A percentile compares a stretch with the other conserved stretches of the same genome.
These are phyloP conservation scores for Brienomyrus brachyistius DNA, from an alignment of 2,113 vertebrate genomes.

Conservation along the genomic window DNA sequence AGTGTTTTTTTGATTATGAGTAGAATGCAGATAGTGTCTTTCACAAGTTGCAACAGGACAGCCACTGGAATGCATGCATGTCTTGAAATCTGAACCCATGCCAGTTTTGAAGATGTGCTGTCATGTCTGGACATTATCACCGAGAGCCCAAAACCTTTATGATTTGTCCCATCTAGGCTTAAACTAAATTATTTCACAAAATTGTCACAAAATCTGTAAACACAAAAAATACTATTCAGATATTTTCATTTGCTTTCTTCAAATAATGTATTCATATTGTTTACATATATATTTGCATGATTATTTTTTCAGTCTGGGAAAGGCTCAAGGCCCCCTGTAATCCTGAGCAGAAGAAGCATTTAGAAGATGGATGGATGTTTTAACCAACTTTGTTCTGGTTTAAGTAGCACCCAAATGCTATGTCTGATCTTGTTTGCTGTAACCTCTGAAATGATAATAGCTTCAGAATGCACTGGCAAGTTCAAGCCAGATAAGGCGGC, in stretches of 20 bases:
- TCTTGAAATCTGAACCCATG: background rate
- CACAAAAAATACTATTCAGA: background rate
- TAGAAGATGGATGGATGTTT: background rate
- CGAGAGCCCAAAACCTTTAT: background rate
- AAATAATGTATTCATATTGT: background rate
- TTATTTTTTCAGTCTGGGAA: background rate
- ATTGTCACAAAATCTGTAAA: background rate
- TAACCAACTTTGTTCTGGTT: background rate
- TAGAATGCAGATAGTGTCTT: background rate
- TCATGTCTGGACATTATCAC: background rate
- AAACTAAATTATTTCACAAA: background rate
- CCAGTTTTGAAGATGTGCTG: background rate
- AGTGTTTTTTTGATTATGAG: background rate
- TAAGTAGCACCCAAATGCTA: background rate
- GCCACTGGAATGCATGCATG: background rate
- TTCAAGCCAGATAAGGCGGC: background rate
- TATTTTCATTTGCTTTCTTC: background rate
- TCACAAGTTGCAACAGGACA: background rate
- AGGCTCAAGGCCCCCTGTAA: background rate
- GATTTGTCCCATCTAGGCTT: background rate
- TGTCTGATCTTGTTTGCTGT: slow-evolving; percentile 23
- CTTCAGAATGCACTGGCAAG: background rate
- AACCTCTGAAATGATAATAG: background rate
- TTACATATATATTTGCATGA: background rate
- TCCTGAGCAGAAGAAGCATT: background rate